Base-by-base conservation (phyloP, 2,888 invertebrate species). In the Eugnorisma glareosa region DNA sequence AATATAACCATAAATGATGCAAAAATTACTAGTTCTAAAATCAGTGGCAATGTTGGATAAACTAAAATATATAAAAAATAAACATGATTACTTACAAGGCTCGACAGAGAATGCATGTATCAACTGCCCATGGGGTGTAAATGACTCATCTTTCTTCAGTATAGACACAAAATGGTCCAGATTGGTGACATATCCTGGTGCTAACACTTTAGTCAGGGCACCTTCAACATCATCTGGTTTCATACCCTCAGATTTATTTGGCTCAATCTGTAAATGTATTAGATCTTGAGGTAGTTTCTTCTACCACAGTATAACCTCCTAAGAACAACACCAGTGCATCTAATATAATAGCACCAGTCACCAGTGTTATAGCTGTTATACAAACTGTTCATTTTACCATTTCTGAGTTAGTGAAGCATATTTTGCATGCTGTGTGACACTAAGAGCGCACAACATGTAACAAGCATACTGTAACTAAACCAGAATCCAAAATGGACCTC, bases 191-290 rank as follows among this genome's bases (percentile, higher is more conserved):
- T 98, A 98, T 35, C 98, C 97, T 0, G 98, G 97, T 6, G 98
- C 98, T 24, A 99, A 93, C 69, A 98, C 97, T 81, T 98, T 97
- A 1, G 97, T 97, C 70, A 99, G 91, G 67, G 97, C 97, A 74
- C 97, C 97, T 75, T 98, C 96, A 18, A 99, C 97, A 93, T 99
- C 97, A 94, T 99, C 99, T 2, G 99, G 97, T 96, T 98, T 97
- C 87, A 97, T 93, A 45, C 97, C 97, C 79, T 97, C 97, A 48
- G 97, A 97, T 82, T 96, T 94, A 54, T 95, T 94, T 45, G 97
- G 96, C 81, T 97, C 97, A 79, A 97, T 97, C 95, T 97, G 92
- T 71, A 74, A 85, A 63, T 43, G 40, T 21, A 68, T 43, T 21
- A 45, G 13, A 40, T 48, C 15, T 35, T 37, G 7, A 28, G 28